Evolutionary conservation across 1,140 invertebrate genomes (phyloP), one percentile per base, ranked within the genome.

Genomic region (Drosophila pectinifera): DNA sequence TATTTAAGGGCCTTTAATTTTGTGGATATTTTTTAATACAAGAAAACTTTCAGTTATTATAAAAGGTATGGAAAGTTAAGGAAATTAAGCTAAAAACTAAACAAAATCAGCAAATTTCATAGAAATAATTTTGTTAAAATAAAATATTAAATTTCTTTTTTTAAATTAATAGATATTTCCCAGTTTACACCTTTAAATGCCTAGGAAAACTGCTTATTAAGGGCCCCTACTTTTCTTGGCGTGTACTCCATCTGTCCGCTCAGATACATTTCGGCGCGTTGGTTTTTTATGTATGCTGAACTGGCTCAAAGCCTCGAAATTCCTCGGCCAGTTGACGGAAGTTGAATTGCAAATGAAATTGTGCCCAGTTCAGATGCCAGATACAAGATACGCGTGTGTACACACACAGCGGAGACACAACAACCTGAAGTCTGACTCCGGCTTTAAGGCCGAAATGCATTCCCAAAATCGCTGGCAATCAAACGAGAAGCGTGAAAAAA

Each of bases 271-370:
- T 53, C 49, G 49, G 31, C 49, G 49, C 31, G 59, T 57, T 69
- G 14, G 34, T 22, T 28, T 57, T 59, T 51, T 67, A 36, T 54
- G 61, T 68, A 46, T 43, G 54, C 53, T 77, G 67, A 79, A 79
- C 74, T 82, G 39, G 69, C 80, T 70, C 65, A 76, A 43, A 64
- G 69, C 59, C 80, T 70, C 63, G 48, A 85, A 86, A 86, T 86
- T 82, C 83, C 78, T 70, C 74, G 56, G 46, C 65, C 16, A 56
- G 79, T 88, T 88, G 83, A 88, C 84, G 83, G 83, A 88, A 88
- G 83, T 89, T 80, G 80, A 88, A 89, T 86, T 88, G 84, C 83
- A 88, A 86, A 79, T 89, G 74, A 70, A 79, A 88, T 78, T 83
- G 75, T 64, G 24, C 48, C 62, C 68, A 65, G 68, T 45, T 67